Evolutionary conservation across 2,797 vertebrate genomes (phyloP).

Genomic region (Labroides dimidiatus): DNA sequence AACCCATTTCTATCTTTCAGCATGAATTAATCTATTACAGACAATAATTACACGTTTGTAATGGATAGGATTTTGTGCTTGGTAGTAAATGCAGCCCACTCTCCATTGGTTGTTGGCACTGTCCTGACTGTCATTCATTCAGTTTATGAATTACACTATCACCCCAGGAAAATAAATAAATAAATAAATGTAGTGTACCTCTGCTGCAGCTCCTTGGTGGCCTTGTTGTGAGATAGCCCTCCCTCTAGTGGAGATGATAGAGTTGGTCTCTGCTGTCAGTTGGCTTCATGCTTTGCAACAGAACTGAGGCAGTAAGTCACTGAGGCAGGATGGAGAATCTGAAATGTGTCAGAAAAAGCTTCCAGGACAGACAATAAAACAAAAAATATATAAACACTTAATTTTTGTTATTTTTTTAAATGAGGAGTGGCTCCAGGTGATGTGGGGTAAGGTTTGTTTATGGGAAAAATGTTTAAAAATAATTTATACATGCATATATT

Average conservation of each 20-base stretch:
- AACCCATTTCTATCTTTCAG: slow-evolving; percentile 80
- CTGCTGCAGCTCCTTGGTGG: slow-evolving; percentile 63
- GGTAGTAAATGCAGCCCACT: slow-evolving; percentile 53
- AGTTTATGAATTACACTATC: slow-evolving; percentile 75
- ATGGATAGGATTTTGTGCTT: slow-evolving; percentile 72
- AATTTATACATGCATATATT: neutral
- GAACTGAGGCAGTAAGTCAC: slow-evolving; percentile 56
- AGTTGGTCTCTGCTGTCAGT: slow-evolving; percentile 60
- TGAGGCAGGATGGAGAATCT: slow-evolving; percentile 32
- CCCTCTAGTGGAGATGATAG: slow-evolving; percentile 85
- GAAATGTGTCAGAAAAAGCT: slow-evolving; percentile 15
- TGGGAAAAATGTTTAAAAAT: neutral
- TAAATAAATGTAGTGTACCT: slow-evolving; percentile 62
- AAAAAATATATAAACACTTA: neutral
- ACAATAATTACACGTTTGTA: slow-evolving; percentile 80
- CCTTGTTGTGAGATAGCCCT: slow-evolving; percentile 82
- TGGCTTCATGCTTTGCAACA: slow-evolving; percentile 43
- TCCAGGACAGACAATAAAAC: neutral
- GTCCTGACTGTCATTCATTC: slow-evolving; percentile 76
- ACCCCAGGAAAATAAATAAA: slow-evolving; percentile 61
- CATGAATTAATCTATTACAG: slow-evolving; percentile 81
- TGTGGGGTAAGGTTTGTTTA: neutral
- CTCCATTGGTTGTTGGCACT: slow-evolving; percentile 68
- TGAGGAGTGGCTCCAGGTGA: neutral
- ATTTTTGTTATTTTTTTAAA: neutral